Base-by-base conservation (phyloP, 2,113 vertebrate species). In the Corythoichthys haematopterus region DNA sequence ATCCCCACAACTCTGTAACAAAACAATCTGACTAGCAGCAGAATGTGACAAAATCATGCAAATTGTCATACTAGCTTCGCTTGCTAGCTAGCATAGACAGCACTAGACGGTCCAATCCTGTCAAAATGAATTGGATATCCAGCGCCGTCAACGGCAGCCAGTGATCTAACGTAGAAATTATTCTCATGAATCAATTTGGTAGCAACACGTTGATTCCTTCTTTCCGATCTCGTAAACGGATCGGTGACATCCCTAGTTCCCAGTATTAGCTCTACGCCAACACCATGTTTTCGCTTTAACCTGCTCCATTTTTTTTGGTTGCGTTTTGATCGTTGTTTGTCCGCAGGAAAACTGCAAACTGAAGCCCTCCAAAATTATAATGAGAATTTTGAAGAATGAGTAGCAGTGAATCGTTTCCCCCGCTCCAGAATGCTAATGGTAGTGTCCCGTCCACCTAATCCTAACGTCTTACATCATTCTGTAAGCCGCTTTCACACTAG, bases 401-500 rank as follows among this genome's bases (percentile, higher is more conserved):
- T 57, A 14, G 55, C 10, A 11, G 53, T 11, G 53, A 56, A 56
- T 35, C 3, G 2, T 14, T 56, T 3, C 11, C 9, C 55, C 55
- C 4, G 11, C 33, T 35, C 20, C 33, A 33, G 11, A 35, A 36
- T 56, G 28, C 33, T 56, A 56, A 56, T 36, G 28, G 55, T 36
- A 56, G 55, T 35, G 55, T 6, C 28, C 28, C 12, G 55, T 56
- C 55, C 55, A 20, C 12, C 55, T 57, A 57, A 57, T 57, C 55
- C 28, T 6, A 57, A 57, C 33, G 33, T 33, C 35, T 57, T 57
- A 57, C 33, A 57, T 36, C 55, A 57, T 14, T 52, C 13, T 36
- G 33, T 57, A 57, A 57, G 55, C 55, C 33, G 55, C 55, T 57
- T 57, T 57, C 55, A 57, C 55, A 36, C 55, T 36, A 33, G 55